Percentiles rank a stretch among this genome's conserved stretches.
phyloP scores from a whole-genome alignment of 2,888 invertebrate species.

The Cantharis rufa region DNA sequence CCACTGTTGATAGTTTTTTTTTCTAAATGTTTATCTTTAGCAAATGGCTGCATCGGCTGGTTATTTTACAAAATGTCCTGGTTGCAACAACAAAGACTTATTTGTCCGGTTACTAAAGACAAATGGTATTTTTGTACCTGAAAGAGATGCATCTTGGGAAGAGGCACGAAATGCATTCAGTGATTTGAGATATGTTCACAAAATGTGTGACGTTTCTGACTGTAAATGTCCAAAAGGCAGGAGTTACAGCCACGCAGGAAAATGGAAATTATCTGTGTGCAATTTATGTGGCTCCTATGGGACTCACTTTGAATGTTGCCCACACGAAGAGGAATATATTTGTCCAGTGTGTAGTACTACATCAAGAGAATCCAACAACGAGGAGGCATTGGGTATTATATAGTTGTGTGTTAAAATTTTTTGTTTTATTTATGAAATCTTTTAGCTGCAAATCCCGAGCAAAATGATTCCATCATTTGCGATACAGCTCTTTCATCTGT shows the following conservation, averaged over 20 bases:
- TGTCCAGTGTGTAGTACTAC: conserved; percentile 6
- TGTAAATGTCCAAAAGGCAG: conserved; percentile 22
- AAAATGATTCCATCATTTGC: background rate
- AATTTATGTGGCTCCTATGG: conserved; percentile 21
- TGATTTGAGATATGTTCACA: conserved; percentile 15
- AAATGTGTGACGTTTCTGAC: conserved; percentile 6
- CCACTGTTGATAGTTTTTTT: background rate
- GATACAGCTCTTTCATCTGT: background rate
- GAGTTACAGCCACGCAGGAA: background rate
- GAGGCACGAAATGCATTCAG: conserved; percentile 10
- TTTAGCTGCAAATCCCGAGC: background rate
- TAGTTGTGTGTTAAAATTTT: no score
- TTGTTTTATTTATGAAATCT: background rate
- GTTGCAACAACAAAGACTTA: conserved; percentile 12
- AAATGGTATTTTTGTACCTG: conserved; percentile 23
- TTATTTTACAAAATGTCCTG: conserved; percentile 28
- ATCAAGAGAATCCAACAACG: background rate
- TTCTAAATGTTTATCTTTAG: background rate
- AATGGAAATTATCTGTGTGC: conserved; percentile 23
- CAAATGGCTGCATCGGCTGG: conserved; percentile 18
- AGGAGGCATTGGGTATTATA: background rate
- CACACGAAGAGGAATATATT: conserved; percentile 1
- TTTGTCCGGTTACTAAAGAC: conserved; percentile 13
- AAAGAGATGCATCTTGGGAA: conserved; percentile 27
- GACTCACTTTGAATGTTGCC: conserved; percentile 10